These are phyloP conservation scores for Lasioglossum leucozonium DNA, from an alignment of 2,888 invertebrate genomes.

Conservation along the genomic window DNA sequence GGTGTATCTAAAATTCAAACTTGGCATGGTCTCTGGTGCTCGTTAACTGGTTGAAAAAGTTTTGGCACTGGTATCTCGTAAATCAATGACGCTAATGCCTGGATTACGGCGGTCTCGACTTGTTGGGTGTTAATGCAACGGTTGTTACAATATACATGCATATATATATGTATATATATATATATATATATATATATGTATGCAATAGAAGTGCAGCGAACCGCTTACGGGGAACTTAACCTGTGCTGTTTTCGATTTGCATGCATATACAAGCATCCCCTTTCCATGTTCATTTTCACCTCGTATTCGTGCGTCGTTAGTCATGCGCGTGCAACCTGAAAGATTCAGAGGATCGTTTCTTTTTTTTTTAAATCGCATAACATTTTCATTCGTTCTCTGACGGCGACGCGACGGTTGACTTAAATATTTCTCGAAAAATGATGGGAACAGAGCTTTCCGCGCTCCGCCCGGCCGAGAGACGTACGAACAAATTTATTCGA, in stretches of 20 bases:
- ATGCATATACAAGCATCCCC: constrained; percentile 23
- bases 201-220: constrained; percentile 27
- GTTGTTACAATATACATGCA: constrained; percentile 49
- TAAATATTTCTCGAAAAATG: constrained; percentile 1
- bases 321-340: neutral
- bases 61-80: constrained; percentile 59
- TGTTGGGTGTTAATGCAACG: constrained; percentile 60
- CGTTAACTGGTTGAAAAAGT: constrained; percentile 55
- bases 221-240: constrained; percentile 47
- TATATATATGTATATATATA: no score
- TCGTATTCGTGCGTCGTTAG: neutral
- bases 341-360: neutral
- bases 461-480: neutral
- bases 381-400: neutral
- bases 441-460: neutral
- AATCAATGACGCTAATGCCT: constrained; percentile 63
- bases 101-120: constrained; percentile 55
- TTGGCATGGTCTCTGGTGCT: constrained; percentile 29
- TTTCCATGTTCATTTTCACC: constrained; percentile 35
- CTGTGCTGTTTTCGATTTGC: constrained; percentile 49
- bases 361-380: no score
- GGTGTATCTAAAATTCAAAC: constrained; percentile 34
- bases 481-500: neutral
- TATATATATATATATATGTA: no score
- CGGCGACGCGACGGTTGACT: neutral